Conservation (phyloP, 2,113 vertebrate species). For the Ammodytes dubius region DNA sequence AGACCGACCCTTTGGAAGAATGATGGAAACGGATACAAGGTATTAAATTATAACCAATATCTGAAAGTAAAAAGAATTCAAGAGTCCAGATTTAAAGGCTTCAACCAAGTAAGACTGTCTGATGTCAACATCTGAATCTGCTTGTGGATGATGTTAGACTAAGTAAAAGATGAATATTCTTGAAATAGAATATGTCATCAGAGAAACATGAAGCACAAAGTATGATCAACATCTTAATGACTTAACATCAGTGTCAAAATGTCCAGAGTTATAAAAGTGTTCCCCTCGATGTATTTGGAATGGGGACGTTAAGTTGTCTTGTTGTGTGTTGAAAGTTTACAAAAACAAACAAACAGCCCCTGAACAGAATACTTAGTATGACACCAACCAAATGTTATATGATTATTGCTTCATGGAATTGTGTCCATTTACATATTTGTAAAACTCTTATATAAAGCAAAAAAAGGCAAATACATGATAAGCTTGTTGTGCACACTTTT, state of each 20-base stretch:
- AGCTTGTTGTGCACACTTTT: no score
- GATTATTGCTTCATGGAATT: background rate
- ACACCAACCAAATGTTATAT: background rate
- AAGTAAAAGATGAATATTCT: background rate
- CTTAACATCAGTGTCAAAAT: background rate
- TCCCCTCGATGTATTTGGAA: background rate
- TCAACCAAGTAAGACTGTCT: no score
- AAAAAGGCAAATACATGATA: no score
- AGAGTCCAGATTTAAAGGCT: no score
- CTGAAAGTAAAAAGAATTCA: no score
- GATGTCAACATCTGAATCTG: background rate
- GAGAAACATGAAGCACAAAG: background rate
- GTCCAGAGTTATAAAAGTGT: background rate
- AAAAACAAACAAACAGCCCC: conserved; percentile 33
- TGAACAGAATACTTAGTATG: conserved; percentile 30
- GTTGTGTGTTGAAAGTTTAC: background rate
- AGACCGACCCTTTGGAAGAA: no score
- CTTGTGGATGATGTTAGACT: background rate
- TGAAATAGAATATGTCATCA: conserved; percentile 10
- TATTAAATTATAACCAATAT: no score
- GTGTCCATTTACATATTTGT: background rate
- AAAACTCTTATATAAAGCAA: no score
- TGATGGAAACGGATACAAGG: no score
- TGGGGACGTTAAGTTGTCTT: background rate
- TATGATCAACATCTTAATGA: conserved; percentile 2